A percentile compares a stretch with the other conserved stretches of the same genome.
These are phyloP conservation scores for Pogonomyrmex barbatus DNA, from an alignment of 1,140 invertebrate genomes.

Conservation along the genomic window DNA sequence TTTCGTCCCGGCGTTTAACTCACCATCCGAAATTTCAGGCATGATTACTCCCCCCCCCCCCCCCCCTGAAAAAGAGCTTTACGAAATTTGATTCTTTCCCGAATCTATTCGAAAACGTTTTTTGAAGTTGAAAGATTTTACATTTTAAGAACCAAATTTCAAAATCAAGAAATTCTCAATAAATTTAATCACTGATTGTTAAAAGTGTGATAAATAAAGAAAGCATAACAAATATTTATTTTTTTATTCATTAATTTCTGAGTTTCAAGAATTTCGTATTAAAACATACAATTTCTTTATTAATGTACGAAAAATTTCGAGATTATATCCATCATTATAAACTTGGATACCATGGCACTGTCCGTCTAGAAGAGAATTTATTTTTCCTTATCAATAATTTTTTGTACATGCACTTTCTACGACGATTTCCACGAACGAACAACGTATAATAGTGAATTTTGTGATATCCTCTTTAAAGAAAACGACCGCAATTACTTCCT, in stretches of 20 bases:
- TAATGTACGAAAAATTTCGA: background rate
- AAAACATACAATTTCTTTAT: background rate
- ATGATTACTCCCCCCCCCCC: too few species aligned
- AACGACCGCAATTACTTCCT: background rate
- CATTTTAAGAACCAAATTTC: background rate
- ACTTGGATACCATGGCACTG: background rate
- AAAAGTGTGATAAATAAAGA: background rate
- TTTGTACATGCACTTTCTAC: background rate
- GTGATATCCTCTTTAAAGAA: constrained; percentile 18
- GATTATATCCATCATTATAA: background rate
- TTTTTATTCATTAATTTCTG: background rate
- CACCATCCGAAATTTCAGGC: constrained; percentile 44
- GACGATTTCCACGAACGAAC: background rate
- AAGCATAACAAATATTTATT: background rate
- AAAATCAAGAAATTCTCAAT: background rate
- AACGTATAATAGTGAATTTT: background rate
- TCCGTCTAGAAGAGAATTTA: background rate
- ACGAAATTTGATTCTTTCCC: background rate
- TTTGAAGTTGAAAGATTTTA: background rate
- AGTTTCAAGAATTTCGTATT: background rate
- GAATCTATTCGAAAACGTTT: background rate
- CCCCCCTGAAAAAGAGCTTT: background rate
- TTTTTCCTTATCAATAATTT: background rate
- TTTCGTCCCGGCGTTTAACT: constrained; percentile 29
- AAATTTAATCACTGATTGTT: background rate